Evolutionary conservation across 1,140 invertebrate genomes (phyloP).

Genomic region (Drosophila repletoides): DNA sequence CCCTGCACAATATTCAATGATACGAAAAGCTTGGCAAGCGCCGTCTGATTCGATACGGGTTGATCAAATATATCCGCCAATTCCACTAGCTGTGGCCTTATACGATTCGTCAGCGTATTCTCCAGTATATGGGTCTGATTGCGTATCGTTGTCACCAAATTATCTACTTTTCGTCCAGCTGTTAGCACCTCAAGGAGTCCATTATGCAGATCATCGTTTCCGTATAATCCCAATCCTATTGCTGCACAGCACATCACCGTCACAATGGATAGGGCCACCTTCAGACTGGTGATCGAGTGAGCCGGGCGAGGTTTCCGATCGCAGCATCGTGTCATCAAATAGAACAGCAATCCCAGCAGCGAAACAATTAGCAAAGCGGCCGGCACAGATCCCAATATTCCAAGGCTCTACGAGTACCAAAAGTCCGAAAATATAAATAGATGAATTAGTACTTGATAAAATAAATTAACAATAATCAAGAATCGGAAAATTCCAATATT

Average conservation of each 20-base stretch:
- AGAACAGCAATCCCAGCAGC: constrained; percentile 92
- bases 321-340: constrained; percentile 96
- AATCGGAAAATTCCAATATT: too few species aligned
- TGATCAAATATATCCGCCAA: constrained; percentile 89
- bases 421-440: not conserved
- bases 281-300: constrained; percentile 92
- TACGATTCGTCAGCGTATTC: constrained; percentile 86
- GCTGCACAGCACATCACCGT: constrained; percentile 92
- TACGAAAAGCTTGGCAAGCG: constrained; percentile 86
- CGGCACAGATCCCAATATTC: constrained; percentile 94
- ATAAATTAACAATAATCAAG: too few species aligned
- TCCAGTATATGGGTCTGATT: constrained; percentile 88
- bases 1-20: constrained; percentile 87
- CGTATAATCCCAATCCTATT: constrained; percentile 85
- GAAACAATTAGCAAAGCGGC: constrained; percentile 95
- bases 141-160: constrained; percentile 88
- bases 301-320: constrained; percentile 93
- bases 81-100: constrained; percentile 87
- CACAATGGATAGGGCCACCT: constrained; percentile 91
- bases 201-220: constrained; percentile 96
- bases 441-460: too few species aligned
- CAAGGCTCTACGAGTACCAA: constrained; percentile 89
- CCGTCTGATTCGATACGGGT: constrained; percentile 89
- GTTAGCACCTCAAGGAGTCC: constrained; percentile 91
- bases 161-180: constrained; percentile 90